Conservation (phyloP, 2,888 invertebrate genomes). For the Cerastis leucographa region DNA sequence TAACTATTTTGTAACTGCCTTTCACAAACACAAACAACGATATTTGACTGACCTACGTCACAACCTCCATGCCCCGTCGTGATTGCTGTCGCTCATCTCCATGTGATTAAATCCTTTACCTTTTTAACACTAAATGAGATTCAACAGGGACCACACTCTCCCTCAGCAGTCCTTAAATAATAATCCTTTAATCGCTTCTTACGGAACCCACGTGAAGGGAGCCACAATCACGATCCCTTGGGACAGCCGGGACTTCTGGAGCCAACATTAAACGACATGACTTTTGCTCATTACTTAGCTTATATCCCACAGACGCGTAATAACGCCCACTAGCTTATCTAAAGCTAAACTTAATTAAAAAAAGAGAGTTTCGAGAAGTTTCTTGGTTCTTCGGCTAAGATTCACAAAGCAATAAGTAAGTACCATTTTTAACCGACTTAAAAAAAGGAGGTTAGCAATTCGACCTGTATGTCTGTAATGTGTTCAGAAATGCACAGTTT, state of each 20-base stretch:
- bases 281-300: constrained; percentile 25
- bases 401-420: neutral
- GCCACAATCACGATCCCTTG: constrained; percentile 6
- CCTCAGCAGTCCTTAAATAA: constrained; percentile 38
- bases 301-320: constrained; percentile 4
- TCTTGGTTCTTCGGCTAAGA: neutral
- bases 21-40: neutral
- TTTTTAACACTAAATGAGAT: constrained; percentile 35
- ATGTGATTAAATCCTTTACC: constrained; percentile 27
- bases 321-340: neutral
- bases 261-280: constrained; percentile 24
- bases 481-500: too few species aligned
- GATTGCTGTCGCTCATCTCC: constrained; percentile 2
- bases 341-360: constrained; percentile 3
- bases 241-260: constrained; percentile 24
- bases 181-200: constrained; percentile 51
- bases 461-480: too few species aligned
- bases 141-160: constrained; percentile 17
- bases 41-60: neutral
- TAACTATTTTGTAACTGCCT: neutral
- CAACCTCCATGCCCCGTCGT: neutral
- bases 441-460: too few species aligned
- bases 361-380: neutral
- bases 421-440: neutral
- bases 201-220: constrained; percentile 31